Base-by-base conservation (phyloP, 92 coral and sea anemone genomes). In the Phymanthus crucifer region DNA sequence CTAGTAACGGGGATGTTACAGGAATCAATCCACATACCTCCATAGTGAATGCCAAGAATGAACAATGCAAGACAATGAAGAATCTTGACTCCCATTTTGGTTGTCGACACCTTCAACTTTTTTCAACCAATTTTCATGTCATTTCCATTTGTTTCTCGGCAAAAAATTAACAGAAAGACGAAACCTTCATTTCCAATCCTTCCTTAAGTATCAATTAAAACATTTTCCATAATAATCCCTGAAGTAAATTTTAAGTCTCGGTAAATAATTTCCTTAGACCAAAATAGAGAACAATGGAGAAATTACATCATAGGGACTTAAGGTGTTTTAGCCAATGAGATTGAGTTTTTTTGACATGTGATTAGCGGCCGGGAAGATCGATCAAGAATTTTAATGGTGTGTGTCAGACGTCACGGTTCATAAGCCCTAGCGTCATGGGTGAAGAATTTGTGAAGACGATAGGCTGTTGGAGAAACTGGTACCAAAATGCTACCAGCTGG, bases 341-440 rank as follows among this genome's bases (percentile, higher is more conserved):
- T 3, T 8, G n/a, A 34, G 36, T 32, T 48, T 37, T 58, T 34
- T 29, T 40, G 6, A 13, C 93, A 89, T 82, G 93, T 89, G 93
- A 78, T 70, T 10, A 50, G 74, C 69, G 78, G 74, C 74, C 37
- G 73, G 74, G 86, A 72, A 72, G 73, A 40, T 37, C 45, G 72
- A 27, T 56, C 56, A 37, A 54, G 68, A 66, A 40, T 74, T 40
- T 35, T 79, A 72, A 24, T 73, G 73, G 50, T 31, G 74, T 65
- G 72, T 61, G 40, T 56, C 77, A 65, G 73, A 73, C 65, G 77
- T 64, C 86, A 82, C 86, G 86, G 61, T 82, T 66, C 83, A 85
- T 83, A 80, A 38, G 89, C 38, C 83, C 64, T 90, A 84, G 81
- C 87, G 94, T 92, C 94, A 92, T 92, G 79, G 54, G 71, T 73